Percentiles rank a stretch among this genome's conserved stretches.
These are phyloP conservation scores for Silurus asotus DNA, from an alignment of 2,113 vertebrate genomes.

Conservation along the genomic window DNA sequence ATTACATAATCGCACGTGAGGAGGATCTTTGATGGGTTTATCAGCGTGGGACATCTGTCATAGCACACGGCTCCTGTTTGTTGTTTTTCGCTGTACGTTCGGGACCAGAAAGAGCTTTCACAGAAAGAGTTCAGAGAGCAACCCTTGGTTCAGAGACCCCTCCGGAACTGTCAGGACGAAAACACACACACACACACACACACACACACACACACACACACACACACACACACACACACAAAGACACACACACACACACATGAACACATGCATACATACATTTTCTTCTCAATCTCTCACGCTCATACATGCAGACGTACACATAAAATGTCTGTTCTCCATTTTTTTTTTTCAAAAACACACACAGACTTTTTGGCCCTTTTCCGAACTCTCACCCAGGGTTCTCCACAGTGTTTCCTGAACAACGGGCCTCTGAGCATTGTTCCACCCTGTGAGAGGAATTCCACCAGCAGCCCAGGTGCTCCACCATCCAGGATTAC, in stretches of 20 bases:
- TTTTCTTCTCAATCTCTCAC: conserved; percentile 53
- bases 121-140: conserved; percentile 69
- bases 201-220: too few species aligned
- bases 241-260: too few species aligned
- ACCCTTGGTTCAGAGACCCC: conserved; percentile 49
- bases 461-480: conserved; percentile 60
- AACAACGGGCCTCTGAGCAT: conserved; percentile 59
- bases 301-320: neutral
- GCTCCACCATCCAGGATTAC: conserved; percentile 50
- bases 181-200: conserved; percentile 51
- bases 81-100: conserved; percentile 70
- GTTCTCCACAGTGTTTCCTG: conserved; percentile 44
- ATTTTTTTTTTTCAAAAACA: conserved; percentile 45
- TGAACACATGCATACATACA: conserved; percentile 57
- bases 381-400: conserved; percentile 54
- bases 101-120: conserved; percentile 67
- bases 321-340: neutral
- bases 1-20: conserved; percentile 44
- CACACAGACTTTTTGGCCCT: conserved; percentile 52
- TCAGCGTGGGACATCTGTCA: conserved; percentile 75
- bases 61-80: conserved; percentile 66
- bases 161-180: conserved; percentile 13
- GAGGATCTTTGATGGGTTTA: conserved; percentile 63
- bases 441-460: conserved; percentile 68
- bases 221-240: too few species aligned